Evolutionary conservation across 1,140 invertebrate genomes (phyloP).

Genomic region (honey bee (Apis mellifera)): DNA sequence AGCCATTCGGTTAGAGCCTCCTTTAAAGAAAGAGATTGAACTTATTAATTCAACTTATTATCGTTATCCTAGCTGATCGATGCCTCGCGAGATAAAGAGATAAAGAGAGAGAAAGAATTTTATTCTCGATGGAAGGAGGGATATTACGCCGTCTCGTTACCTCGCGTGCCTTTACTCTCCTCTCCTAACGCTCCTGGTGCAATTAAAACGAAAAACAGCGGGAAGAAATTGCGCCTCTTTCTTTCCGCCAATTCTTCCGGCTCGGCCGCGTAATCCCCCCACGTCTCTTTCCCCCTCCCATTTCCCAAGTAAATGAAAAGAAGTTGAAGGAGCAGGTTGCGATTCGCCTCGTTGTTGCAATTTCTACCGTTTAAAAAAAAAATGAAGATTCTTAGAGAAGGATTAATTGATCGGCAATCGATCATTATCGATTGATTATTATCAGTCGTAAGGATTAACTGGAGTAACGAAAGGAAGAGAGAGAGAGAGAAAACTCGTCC

Average conservation of each 20-base stretch:
- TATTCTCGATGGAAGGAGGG: neutral
- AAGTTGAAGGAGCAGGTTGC: no score
- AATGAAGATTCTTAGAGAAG: no score
- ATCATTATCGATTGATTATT: neutral
- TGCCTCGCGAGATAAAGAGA: slow-evolving; percentile 36
- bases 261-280: neutral
- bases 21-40: no score
- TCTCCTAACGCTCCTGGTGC: neutral
- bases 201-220: slow-evolving; percentile 60
- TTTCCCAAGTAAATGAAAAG: no score
- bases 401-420: neutral
- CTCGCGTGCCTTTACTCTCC: neutral
- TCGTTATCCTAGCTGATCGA: slow-evolving; percentile 13
- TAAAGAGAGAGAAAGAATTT: slow-evolving; percentile 38
- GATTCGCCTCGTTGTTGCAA: no score
- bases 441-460: no score
- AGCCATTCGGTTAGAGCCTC: neutral
- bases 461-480: no score
- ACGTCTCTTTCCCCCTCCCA: no score
- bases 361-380: no score
- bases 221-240: slow-evolving; percentile 54
- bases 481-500: no score
- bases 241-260: slow-evolving; percentile 20
- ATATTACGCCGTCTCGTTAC: slow-evolving; percentile 54
- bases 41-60: neutral